Conservation (phyloP, 2,113 vertebrate genomes). For the Origma solitaria region DNA sequence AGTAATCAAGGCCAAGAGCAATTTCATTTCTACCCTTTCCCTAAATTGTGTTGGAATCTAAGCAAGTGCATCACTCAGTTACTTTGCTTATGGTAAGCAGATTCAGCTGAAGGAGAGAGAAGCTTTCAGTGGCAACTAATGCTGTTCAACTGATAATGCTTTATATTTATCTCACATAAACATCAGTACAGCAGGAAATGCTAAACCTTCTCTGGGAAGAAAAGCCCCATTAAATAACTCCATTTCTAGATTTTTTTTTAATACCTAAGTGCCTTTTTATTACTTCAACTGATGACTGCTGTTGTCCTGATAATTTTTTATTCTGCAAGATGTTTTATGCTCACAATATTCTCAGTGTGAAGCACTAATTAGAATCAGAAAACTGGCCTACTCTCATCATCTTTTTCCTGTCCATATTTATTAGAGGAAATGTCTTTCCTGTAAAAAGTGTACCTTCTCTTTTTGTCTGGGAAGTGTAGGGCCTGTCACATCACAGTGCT, state of each 20-base stretch:
- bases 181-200: neutral
- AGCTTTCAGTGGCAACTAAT: neutral
- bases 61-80: neutral
- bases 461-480: rapidly evolving
- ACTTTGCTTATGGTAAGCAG: neutral
- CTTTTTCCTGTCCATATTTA: neutral
- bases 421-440: neutral
- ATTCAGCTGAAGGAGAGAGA: neutral
- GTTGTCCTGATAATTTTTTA: neutral
- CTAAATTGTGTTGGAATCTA: neutral
- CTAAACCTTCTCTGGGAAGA: neutral
- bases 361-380: slow-evolving; percentile 15
- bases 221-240: slow-evolving; percentile 3
- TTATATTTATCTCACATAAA: slow-evolving; percentile 14
- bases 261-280: neutral
- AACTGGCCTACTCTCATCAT: neutral
- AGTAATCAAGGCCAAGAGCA: slow-evolving; percentile 25
- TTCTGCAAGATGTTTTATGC: neutral
- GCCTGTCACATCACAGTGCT: neutral
- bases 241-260: neutral
- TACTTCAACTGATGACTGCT: neutral
- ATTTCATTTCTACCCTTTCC: slow-evolving; percentile 20
- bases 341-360: neutral
- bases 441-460: too few relatives aligned
- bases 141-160: neutral